phyloP scores from a whole-genome alignment of 2,888 invertebrate genomes.

The Stenotaenia linearis region DNA sequence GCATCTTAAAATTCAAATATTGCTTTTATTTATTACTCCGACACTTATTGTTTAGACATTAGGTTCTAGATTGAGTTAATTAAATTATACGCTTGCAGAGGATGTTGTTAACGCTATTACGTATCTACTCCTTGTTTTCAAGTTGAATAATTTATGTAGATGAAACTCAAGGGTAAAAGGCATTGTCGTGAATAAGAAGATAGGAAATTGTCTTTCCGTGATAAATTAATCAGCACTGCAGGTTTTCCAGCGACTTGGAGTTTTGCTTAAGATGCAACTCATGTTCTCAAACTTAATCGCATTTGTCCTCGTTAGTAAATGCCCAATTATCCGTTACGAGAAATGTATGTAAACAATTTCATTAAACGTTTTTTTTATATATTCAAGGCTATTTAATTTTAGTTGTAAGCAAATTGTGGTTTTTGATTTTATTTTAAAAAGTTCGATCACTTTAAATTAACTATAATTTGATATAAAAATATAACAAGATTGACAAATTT shows the following conservation, averaged over 20 bases:
- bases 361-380: not conserved
- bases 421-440: not conserved
- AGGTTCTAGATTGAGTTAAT: not conserved
- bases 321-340: not conserved
- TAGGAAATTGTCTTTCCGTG: not conserved
- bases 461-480: too few relatives aligned
- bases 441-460: too few relatives aligned
- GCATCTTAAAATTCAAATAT: not conserved
- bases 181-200: not conserved
- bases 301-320: conserved; percentile 13
- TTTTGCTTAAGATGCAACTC: not conserved
- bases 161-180: not conserved
- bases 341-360: not conserved
- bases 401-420: not conserved
- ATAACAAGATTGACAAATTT: too few relatives aligned
- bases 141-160: not conserved
- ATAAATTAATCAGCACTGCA: not conserved
- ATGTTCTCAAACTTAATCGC: not conserved
- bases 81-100: not conserved
- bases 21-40: not conserved
- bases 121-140: not conserved
- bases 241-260: not conserved
- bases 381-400: not conserved
- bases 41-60: not conserved
- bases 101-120: not conserved